Base-by-base conservation (phyloP, 2,888 invertebrate genomes). In the Caenorhabditis sp. region DNA sequence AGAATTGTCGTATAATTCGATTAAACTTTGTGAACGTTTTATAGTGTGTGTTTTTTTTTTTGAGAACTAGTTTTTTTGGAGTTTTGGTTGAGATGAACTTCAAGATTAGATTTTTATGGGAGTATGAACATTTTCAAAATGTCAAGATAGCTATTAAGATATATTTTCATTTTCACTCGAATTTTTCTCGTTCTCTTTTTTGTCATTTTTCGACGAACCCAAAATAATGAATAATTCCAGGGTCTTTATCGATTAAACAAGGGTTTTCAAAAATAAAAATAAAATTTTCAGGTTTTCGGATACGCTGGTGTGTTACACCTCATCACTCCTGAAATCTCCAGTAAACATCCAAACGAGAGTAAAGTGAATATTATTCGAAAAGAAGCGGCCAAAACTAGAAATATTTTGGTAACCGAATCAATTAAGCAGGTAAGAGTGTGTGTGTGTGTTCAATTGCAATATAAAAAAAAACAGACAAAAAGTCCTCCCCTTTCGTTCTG, bases 371-470 rank as follows among this genome's bases (percentile, higher is more conserved):
- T 80, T 53, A 59, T 81, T 37, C 66, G 78, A 54, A 60, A 65
- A 27, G 69, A 58, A 55, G 51, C 67, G 5, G 60, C 76, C 36
- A 69, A 79, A 24, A 79, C 79, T 14, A 70, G 81, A 36, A 81
- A 79, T 62, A 81, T 81, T 58, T 70, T 81, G 31, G 69, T 81
- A 21, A 81, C 81, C 19, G 81, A 81, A 57, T 72, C 76, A 43
- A 58, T 66, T 36, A 54, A 59, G 66, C 67, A 69, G 76, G 65
- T 65, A 60, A 49, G 51, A 23, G 51, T 19, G 51, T 50, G n/a
- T 36, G 12, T 36, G 12, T 12, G 12, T 43, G 12, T 17, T 43
- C 17, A 17, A 43, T 43, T 12, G 17, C 12, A 43, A 43, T 17
- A 43, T 43, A 43, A 43, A 43, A 43, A n/a, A 43, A 43, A 43